Percentiles rank a stretch among this genome's conserved stretches.
phyloP scores from a whole-genome alignment of 2,797 vertebrate genomes.

The Aselliscus stoliczkanus region DNA sequence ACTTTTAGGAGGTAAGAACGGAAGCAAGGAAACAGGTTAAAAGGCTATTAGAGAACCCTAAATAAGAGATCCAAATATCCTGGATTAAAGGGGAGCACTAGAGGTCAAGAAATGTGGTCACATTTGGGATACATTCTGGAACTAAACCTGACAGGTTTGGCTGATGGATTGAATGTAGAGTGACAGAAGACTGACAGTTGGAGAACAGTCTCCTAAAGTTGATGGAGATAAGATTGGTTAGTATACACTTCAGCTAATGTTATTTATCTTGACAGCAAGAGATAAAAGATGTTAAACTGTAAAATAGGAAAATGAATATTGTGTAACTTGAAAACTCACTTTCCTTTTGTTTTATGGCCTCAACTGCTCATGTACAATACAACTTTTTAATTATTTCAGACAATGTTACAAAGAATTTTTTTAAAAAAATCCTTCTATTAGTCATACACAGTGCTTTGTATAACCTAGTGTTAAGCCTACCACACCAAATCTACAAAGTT shows the following conservation, averaged over 20 bases:
- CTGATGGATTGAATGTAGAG: neutral
- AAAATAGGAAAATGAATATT: neutral
- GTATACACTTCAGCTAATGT: neutral
- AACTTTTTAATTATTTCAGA: neutral
- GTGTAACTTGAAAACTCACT: neutral
- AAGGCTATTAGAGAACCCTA: neutral
- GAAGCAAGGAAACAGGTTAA: neutral
- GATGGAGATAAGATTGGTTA: neutral
- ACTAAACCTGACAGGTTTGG: neutral
- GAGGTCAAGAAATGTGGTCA: neutral
- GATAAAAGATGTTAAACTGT: neutral
- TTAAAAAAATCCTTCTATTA: constrained; percentile 1
- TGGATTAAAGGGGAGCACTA: neutral
- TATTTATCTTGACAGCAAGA: neutral
- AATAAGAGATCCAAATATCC: neutral
- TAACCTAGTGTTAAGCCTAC: neutral
- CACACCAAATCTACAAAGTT: neutral
- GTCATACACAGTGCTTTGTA: neutral
- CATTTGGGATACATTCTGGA: neutral
- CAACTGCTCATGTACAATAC: neutral
- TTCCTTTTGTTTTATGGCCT: neutral
- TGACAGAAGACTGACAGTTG: neutral
- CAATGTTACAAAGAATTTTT: constrained; percentile 10
- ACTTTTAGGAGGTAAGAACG: neutral
- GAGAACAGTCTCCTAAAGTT: neutral